Evolutionary conservation across 2,797 vertebrate species (phyloP).

Genomic region (Megalops cyprinoides): DNA sequence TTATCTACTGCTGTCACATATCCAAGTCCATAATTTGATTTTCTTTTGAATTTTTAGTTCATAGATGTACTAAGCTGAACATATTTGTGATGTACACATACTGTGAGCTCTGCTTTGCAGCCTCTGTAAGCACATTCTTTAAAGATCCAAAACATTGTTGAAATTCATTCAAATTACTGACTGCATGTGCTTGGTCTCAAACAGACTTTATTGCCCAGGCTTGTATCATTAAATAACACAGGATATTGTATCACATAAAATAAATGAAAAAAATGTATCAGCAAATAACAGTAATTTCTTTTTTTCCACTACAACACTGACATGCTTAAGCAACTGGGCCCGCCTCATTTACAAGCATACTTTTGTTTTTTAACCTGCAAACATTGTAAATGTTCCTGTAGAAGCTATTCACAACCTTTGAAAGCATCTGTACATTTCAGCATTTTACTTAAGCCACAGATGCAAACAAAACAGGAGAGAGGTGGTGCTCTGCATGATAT

Average conservation of each 20-base stretch:
- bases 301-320: background rate
- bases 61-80: background rate
- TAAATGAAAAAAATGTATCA: too few species aligned
- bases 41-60: background rate
- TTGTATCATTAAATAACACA: too few species aligned
- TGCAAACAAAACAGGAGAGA: background rate
- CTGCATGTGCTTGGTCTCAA: background rate
- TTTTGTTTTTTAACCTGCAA: background rate
- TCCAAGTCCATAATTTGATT: background rate
- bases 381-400: slow-evolving; percentile 3
- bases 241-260: too few species aligned
- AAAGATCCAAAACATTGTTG: background rate
- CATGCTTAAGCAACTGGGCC: background rate
- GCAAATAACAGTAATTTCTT: background rate
- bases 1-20: background rate
- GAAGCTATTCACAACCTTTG: background rate
- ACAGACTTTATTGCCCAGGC: slow-evolving; percentile 4
- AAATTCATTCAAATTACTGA: background rate
- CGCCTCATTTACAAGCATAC: slow-evolving; percentile 10
- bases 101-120: background rate
- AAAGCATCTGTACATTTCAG: background rate
- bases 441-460: background rate
- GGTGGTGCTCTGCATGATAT: background rate
- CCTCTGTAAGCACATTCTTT: background rate
- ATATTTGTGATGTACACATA: background rate